Base-by-base conservation (phyloP, 2,113 vertebrate species). In the Synchiropus splendidus region DNA sequence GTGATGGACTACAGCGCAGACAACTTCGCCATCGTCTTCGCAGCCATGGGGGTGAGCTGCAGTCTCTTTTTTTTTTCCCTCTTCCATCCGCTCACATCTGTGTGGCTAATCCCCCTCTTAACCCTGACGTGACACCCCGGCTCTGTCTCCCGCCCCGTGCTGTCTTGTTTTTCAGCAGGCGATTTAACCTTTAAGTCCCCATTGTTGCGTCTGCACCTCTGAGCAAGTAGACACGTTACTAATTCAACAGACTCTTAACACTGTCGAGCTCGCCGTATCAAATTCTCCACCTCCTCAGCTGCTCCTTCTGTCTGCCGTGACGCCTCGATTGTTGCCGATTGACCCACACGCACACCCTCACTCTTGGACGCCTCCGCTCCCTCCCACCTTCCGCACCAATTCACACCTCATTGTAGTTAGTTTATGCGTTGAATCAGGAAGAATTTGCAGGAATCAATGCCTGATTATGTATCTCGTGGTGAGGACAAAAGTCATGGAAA, bases 1-100 rank as follows among this genome's bases (percentile, higher is more conserved):
- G 86, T 88, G 43, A 82, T 85, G 82, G 87, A 89, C 75, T 89
- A 88, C 67, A 88, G 81, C 5, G 39, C 69, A 1, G 87, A 87
- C 1, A 89, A 89, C 82, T 89, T 88, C 48, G 87, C 87, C 51
- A 89, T 89, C 38, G 87, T 89, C 32, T 89, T 89, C 2, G 87
- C 87, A 30, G 87, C 87, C 45, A 89, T 89, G 87, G 87, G 85
- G 68, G 85, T 86, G 58, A 82, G 85, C 39, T 13, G 45, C 31
- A 5, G 21, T 27, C 4, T 27, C 8, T 27, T 27, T 4, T 27
- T 27, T 27, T 8, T 27, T 8, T 43, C 16, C 18, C 16, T 18
- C 16, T 33, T 14, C 16, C 6, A 21, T 12, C 48, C 21, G 30
- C 16, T 9, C 49, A 33, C 36, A 54, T 56, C 49, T 59, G 50